Evolutionary conservation across 2,888 invertebrate species (phyloP), one percentile per base, ranked within the genome.

Genomic region (Tolmerus cingulatus): DNA sequence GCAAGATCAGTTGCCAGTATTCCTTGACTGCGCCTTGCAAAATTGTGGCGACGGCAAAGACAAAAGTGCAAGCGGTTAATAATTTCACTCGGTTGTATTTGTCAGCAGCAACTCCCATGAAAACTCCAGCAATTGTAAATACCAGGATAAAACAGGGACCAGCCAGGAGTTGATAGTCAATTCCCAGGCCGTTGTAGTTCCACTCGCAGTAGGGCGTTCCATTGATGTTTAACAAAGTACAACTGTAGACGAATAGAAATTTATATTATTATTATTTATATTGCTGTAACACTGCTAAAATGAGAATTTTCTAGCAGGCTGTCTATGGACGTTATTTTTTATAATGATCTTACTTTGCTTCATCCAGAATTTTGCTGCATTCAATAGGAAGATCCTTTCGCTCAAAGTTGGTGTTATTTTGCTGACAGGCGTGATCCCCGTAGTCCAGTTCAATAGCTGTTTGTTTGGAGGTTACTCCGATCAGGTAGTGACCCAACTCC

Each of bases 101-200:
- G 90, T 97, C 97, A 77, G 97, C 97, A 0, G 96, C 95, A 86
- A 97, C 93, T 1, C 98, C 98, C 90, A 98, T 94, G 84, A 97
- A 93, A 12, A 98, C 96, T 0, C 98, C 98, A 51, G 96, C 96
- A 79, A 98, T 94, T 0, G 98, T 98, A 93, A 97, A 98, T 51
- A 98, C 96, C 1, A 97, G 96, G 91, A 98, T 98, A 93, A 97
- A 98, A 89, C 97, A 96, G 0, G 98, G 98, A 0, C 98, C 98
- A 0, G 98, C 98, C 88, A 98, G 93, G 89, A 98, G 95, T 93
- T 98, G 98, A 93, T 98, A 98, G 91, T 97, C 97, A 88, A 97
- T 94, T 14, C 98, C 98, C 86, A 98, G 94, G 0, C 98, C 98
- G 91, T 97, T 98, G 94, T 97, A 97, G 91, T 96, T 96, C 98